phyloP scores from a whole-genome alignment of 2,797 vertebrate species.

The Helarctos malayanus region DNA sequence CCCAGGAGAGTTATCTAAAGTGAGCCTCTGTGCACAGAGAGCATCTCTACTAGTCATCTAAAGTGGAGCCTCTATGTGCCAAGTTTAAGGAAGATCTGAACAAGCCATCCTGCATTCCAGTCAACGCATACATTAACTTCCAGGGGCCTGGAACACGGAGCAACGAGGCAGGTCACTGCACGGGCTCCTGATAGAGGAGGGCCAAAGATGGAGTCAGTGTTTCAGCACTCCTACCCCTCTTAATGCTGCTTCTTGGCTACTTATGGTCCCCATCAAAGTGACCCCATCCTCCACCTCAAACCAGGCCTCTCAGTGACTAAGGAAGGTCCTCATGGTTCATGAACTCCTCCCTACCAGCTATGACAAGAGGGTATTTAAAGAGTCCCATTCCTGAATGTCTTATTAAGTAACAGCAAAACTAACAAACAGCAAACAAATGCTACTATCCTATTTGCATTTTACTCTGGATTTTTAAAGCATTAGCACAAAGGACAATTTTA shows the following conservation, averaged over 20 bases:
- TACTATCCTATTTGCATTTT: conserved; percentile 20
- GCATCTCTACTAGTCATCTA: neutral
- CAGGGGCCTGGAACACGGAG: neutral
- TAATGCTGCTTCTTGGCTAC: neutral
- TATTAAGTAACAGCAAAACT: neutral
- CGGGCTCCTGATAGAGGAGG: neutral
- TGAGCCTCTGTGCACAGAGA: neutral
- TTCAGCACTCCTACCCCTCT: neutral
- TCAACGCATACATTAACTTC: neutral
- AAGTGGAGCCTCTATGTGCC: neutral
- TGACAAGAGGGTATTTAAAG: neutral
- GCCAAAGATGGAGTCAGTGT: neutral
- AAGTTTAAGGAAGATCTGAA: neutral
- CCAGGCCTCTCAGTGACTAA: neutral
- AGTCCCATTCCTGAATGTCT: neutral
- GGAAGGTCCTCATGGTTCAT: neutral
- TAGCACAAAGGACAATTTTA: neutral
- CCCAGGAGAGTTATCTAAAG: neutral
- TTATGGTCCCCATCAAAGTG: neutral
- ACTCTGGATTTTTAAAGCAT: neutral
- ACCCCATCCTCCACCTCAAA: neutral
- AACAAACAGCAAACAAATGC: conserved; percentile 7
- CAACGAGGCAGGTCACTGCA: neutral
- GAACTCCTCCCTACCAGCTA: neutral
- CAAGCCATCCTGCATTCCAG: neutral